Percentiles rank a stretch among this genome's conserved stretches.
Conservation (phyloP, 37 sponge, comb jelly and placozoan genomes). For the Cliona cf. orientalis region DNA sequence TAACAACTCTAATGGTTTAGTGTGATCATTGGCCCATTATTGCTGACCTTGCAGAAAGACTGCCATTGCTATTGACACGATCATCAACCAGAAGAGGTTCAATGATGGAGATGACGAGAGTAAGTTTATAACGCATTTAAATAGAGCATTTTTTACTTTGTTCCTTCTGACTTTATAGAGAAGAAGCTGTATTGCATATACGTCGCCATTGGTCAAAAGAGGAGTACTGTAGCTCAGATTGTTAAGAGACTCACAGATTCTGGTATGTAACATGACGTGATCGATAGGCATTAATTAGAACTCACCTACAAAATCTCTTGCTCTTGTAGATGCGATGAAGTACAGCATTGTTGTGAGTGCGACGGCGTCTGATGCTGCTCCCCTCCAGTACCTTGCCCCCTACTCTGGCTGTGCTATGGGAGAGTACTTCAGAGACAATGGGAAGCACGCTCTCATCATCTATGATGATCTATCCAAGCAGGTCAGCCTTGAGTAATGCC, state of each 20-base stretch:
- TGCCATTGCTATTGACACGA: slow-evolving; percentile 98
- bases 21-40: neutral
- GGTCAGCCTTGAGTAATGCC: slow-evolving; percentile 22
- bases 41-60: slow-evolving; percentile 78
- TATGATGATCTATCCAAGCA: slow-evolving; percentile 99
- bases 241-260: slow-evolving; percentile 94
- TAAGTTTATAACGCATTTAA: slow-evolving; percentile 28
- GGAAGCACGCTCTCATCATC: slow-evolving; percentile 98
- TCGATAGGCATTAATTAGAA: neutral
- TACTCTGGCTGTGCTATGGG: slow-evolving; percentile 99
- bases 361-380: slow-evolving; percentile 99
- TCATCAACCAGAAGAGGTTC: slow-evolving; percentile 97
- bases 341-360: slow-evolving; percentile 97
- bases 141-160: too few relatives aligned
- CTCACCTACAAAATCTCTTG: neutral
- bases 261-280: slow-evolving; percentile 56
- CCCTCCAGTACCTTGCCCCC: slow-evolving; percentile 97
- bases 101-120: slow-evolving; percentile 95
- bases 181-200: slow-evolving; percentile 99
- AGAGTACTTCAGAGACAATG: slow-evolving; percentile 98
- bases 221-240: slow-evolving; percentile 99
- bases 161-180: slow-evolving; percentile 39
- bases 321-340: slow-evolving; percentile 95
- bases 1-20: slow-evolving; percentile 16
- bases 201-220: slow-evolving; percentile 98